phyloP scores from a whole-genome alignment of 2,797 vertebrate species.

The Lophius americanus region DNA sequence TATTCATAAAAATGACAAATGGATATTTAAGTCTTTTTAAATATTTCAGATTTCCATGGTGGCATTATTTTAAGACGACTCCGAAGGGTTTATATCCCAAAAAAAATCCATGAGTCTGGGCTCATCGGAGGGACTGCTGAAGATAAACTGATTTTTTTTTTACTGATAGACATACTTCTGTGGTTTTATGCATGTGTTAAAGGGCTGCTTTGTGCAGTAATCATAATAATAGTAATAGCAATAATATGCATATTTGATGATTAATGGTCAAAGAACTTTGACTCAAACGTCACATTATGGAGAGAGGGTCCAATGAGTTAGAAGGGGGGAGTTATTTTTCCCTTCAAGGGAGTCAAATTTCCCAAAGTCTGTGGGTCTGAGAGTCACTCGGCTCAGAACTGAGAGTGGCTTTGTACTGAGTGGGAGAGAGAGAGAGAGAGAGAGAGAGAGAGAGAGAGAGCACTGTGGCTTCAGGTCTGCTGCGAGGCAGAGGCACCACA shows the following conservation, averaged over 20 bases:
- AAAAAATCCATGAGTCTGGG: too few relatives aligned
- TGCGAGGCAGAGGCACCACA: constrained; percentile 48
- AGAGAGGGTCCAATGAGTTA: constrained; percentile 51
- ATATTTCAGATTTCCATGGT: too few relatives aligned
- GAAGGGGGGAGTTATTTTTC: constrained; percentile 28
- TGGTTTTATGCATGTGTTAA: too few relatives aligned
- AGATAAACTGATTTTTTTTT: too few relatives aligned
- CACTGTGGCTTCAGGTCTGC: constrained; percentile 48
- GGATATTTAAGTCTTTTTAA: too few relatives aligned
- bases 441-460: constrained; percentile 33
- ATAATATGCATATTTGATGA: neutral
- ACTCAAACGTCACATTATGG: constrained; percentile 35
- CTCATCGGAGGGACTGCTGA: too few relatives aligned
- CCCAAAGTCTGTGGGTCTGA: constrained; percentile 65
- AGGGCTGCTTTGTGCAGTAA: too few relatives aligned
- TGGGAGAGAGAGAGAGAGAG: constrained; percentile 35
- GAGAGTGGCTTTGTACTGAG: constrained; percentile 70
- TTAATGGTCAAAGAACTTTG: constrained; percentile 20
- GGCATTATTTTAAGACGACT: too few relatives aligned
- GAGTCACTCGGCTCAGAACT: constrained; percentile 71
- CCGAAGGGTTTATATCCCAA: too few relatives aligned
- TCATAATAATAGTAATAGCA: neutral
- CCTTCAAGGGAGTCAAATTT: constrained; percentile 75
- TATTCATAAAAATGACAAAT: too few relatives aligned
- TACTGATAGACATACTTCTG: too few relatives aligned